Base-by-base conservation (phyloP, 2,888 invertebrate genomes). In the Drosophila neutralis region DNA sequence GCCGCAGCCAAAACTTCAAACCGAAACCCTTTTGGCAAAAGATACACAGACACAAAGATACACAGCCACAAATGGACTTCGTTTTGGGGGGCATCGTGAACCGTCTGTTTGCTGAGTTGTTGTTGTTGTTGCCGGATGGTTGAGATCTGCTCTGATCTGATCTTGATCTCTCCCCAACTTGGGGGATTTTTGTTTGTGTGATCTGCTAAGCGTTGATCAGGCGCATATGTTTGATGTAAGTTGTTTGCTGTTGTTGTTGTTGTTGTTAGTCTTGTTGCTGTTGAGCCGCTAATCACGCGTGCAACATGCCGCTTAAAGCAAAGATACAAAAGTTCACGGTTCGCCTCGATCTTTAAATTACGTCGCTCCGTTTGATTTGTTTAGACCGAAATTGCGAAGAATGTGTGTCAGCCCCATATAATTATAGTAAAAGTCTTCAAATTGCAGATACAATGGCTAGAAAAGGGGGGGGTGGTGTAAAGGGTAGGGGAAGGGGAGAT, bases 171-270 rank as follows among this genome's bases (percentile, higher is more conserved):
- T 65, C 27, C 61, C 57, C 65, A 77, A 78, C 75, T 59, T 49
- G 45, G 15, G 21, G 45, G 24, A 45, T 56, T 54, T 13, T 15
- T 71, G 53, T 76, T 60, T 74, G 70, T 64, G 66, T 74, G 77
- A 74, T 78, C 68, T 71, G 68, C 60, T 61, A 66, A 73, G 67
- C 79, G 74, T 68, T 66, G 84, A 73, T 72, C 82, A 76, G 87
- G 87, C 87, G 87, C 85, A 86, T 86, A 85, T 87, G 85, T 87
- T 87, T 86, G 85, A 86, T 87, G 80, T 77, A 74, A 76, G 64
- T 62, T 65, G 68, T 61, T 74, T 60, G 63, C 51, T n/a, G 49
- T 70, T 54, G 57, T 54, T 66, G 51, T 57, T 68, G 65, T 36
- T 65, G 60, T 42, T 53, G 42, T 21, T 45, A 7, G 7, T 45